These are phyloP conservation scores for Poecilia latipinna DNA, from an alignment of 2,113 vertebrate genomes.

Conservation along the genomic window DNA sequence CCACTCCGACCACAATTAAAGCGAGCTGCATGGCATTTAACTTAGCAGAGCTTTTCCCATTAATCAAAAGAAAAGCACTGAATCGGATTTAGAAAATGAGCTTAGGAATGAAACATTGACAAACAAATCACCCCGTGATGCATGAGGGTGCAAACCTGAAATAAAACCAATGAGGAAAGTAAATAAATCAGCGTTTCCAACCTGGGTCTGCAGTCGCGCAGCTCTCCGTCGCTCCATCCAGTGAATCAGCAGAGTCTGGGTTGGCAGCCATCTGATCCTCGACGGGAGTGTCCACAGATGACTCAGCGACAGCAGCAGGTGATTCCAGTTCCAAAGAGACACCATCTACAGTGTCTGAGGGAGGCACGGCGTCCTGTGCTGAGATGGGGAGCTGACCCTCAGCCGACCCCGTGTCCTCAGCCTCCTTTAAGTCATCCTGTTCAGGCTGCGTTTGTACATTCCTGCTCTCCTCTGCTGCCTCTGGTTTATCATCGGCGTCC, in stretches of 20 bases:
- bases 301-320: background rate
- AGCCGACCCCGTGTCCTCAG: conserved; percentile 5
- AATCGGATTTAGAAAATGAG: conserved; percentile 52
- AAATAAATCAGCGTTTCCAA: conserved; percentile 55
- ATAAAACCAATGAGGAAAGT: conserved; percentile 20
- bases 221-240: conserved; percentile 32
- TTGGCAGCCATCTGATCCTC: conserved; percentile 4
- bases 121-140: conserved; percentile 49
- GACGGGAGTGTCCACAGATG: background rate
- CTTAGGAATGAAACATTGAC: conserved; percentile 49
- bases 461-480: conserved; percentile 5
- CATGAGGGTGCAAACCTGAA: conserved; percentile 25
- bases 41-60: conserved; percentile 40
- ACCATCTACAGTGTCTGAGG: conserved; percentile 2
- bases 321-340: background rate
- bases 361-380: background rate
- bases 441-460: conserved; percentile 3
- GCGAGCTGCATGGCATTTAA: conserved; percentile 29
- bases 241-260: background rate
- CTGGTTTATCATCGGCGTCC: conserved; percentile 26
- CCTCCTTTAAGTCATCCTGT: conserved; percentile 11
- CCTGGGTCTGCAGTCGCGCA: conserved; percentile 32
- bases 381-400: conserved; percentile 2
- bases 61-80: conserved; percentile 32
- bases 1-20: conserved; percentile 14